Conservation (phyloP, 1,140 invertebrate genomes). For the Druon quercuslanigerum region DNA sequence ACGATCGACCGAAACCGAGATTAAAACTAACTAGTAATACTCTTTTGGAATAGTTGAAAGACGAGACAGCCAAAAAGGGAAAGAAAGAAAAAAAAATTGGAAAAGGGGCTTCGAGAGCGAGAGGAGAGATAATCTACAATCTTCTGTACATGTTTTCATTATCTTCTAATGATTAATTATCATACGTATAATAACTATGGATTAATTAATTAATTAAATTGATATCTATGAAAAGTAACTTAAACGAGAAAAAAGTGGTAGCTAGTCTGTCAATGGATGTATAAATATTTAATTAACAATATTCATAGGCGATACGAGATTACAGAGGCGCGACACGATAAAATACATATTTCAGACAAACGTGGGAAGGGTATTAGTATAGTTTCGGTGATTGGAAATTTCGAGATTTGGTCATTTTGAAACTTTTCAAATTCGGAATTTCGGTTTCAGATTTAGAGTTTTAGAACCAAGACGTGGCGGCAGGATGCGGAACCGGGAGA, state of each 20-base stretch:
- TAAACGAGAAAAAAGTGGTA: constrained; percentile 70
- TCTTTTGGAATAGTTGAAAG: constrained; percentile 39
- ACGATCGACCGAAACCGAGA: constrained; percentile 38
- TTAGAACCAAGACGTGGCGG: not conserved
- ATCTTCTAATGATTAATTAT: constrained; percentile 72
- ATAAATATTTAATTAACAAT: constrained; percentile 73
- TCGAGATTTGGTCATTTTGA: not conserved
- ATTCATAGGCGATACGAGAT: constrained; percentile 49
- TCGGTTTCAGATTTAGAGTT: constrained; percentile 14
- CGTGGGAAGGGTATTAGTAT: constrained; percentile 23
- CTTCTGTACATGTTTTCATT: constrained; percentile 75
- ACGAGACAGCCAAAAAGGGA: constrained; percentile 28
- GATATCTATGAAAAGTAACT: constrained; percentile 72
- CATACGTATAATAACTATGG: constrained; percentile 72
- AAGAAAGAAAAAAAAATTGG: constrained; percentile 32
- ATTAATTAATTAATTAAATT: constrained; percentile 72
- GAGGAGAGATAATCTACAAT: constrained; percentile 68
- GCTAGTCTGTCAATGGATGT: constrained; percentile 73
- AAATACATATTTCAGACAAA: constrained; percentile 29
- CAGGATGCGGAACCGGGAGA: constrained; percentile 26
- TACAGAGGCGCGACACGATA: constrained; percentile 43
- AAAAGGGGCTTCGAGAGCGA: constrained; percentile 37
- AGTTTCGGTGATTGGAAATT: constrained; percentile 15
- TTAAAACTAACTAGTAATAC: constrained; percentile 39
- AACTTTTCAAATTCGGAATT: constrained; percentile 12